Base-by-base conservation (phyloP, 1,140 invertebrate genomes). In the Bombus turneri region DNA sequence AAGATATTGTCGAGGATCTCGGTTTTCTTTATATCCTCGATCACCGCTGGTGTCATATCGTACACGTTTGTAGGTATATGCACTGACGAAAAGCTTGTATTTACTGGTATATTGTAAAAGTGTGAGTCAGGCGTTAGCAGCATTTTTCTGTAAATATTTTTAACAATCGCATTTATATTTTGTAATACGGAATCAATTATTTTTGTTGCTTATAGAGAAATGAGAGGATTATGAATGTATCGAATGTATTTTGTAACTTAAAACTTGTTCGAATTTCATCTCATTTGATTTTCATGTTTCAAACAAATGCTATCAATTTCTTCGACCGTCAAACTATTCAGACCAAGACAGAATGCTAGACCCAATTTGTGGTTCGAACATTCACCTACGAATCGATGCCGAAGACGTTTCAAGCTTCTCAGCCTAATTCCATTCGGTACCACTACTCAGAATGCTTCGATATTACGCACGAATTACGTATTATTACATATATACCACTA, bases 51-150 rank as follows among this genome's bases (percentile, higher is more conserved):
- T 88, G 96, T 96, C 96, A 95, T 83, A 94, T 99, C 98, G 95
- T 97, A 99, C 34, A 99, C 97, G 95, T 99, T 99, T 4, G 98
- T 98, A 2, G 99, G 98, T 22, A 99, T 97, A 94, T 99, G 98
- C 47, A 99, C 97, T 64, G 98, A 97, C 92, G 98, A 99, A 82
- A 96, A 96, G 80, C 95, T 97, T 12, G 97, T 97, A 93, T 99
- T 99, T 12, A 99, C 97, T 2, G 96, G 96, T 66, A 98, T 97
- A 92, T 98, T 97, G 94, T 97, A 97, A 93, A 99, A 99, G 94
- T 98, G 97, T 1, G 97, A 96, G 93, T 98, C 97, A 62, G 96
- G 95, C 86, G 96, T 96, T 6, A 98, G 91, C 2, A 94, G 91
- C 90, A 98, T 96, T n/a, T 89, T 57, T 41, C 93, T 94, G 69